Percentiles rank a stretch among this genome's conserved stretches.
Conservation (phyloP, 2,113 vertebrate species). For the Cygnus atratus region DNA sequence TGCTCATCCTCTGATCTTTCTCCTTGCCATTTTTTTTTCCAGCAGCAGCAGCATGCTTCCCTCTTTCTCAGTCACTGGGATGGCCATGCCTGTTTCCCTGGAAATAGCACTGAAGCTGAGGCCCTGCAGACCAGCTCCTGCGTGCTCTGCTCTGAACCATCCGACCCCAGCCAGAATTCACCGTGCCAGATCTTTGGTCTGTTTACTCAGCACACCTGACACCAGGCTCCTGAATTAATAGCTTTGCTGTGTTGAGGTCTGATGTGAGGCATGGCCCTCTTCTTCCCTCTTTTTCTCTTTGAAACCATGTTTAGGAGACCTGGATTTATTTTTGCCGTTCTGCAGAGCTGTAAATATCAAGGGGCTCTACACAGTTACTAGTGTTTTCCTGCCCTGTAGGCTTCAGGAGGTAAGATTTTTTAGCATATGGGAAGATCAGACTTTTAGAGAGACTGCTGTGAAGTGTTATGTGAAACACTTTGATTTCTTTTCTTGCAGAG, state of each 20-base stretch:
- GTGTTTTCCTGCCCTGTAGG: neutral
- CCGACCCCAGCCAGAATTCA: fast-evolving
- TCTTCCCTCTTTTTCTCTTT: neutral
- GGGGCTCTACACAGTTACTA: neutral
- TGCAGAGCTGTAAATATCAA: neutral
- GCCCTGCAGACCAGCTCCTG: neutral
- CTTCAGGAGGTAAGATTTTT: neutral
- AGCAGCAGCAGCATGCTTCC: neutral
- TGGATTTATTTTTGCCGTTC: neutral
- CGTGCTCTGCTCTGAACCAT: neutral
- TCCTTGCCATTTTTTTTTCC: neutral
- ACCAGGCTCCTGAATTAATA: neutral
- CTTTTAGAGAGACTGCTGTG: neutral
- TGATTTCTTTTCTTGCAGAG: neutral
- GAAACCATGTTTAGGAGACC: neutral
- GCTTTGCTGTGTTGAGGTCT: neutral
- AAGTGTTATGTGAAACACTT: neutral
- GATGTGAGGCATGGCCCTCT: neutral
- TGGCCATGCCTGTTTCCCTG: fast-evolving
- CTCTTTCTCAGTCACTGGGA: neutral
- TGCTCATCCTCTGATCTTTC: neutral
- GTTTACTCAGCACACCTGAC: neutral
- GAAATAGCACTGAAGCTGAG: neutral
- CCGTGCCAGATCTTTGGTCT: neutral
- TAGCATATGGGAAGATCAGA: neutral